Percentiles rank a stretch among this genome's conserved stretches.
Conservation (phyloP, 2,797 vertebrate genomes). For the Danionella dracula region DNA sequence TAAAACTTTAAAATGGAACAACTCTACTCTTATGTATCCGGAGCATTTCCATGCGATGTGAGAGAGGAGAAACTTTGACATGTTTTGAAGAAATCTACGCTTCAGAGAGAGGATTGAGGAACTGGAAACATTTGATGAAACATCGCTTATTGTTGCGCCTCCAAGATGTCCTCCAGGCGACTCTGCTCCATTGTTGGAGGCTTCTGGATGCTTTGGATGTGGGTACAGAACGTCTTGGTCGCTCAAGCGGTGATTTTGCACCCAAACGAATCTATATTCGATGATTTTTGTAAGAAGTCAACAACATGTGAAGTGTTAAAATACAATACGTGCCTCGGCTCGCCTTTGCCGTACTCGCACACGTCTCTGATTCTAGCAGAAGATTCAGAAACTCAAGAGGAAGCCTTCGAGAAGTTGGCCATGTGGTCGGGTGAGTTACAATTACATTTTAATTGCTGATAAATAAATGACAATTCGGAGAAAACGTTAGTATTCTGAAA, state of each 20-base stretch:
- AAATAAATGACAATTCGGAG: no score
- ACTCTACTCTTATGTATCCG: constrained; percentile 11
- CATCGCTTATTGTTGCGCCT: neutral
- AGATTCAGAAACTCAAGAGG: constrained; percentile 85
- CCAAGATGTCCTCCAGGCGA: constrained; percentile 72
- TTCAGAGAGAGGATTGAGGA: neutral
- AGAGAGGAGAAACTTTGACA: constrained; percentile 12
- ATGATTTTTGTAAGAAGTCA: constrained; percentile 78
- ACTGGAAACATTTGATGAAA: constrained; percentile 13
- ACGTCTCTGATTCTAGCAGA: constrained; percentile 85
- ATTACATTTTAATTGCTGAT: neutral
- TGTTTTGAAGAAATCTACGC: constrained; percentile 23
- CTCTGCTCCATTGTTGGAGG: constrained; percentile 67
- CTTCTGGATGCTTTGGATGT: constrained; percentile 62
- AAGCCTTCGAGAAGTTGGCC: constrained; percentile 84
- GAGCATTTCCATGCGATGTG: constrained; percentile 19
- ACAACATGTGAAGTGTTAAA: constrained; percentile 81
- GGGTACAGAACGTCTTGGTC: constrained; percentile 47
- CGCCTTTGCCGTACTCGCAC: constrained; percentile 83
- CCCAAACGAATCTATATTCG: constrained; percentile 65
- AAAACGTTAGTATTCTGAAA: no score
- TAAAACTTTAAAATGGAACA: constrained; percentile 51
- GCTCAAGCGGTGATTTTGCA: constrained; percentile 52
- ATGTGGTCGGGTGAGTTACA: constrained; percentile 88
- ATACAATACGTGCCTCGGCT: constrained; percentile 84